Evolutionary conservation across 1,140 invertebrate species (phyloP).

Genomic region (Eumaeus atala): DNA sequence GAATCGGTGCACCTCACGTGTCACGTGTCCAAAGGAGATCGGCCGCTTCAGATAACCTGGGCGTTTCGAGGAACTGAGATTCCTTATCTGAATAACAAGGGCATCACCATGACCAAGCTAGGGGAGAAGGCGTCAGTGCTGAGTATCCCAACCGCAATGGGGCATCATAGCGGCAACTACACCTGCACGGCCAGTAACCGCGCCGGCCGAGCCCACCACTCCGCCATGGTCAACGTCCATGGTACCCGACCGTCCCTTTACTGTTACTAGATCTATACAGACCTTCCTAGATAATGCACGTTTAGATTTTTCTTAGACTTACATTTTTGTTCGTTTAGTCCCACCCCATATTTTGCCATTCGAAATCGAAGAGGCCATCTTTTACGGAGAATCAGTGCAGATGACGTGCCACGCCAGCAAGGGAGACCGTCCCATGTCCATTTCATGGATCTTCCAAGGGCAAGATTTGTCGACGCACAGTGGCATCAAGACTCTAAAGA

Average conservation of each 20-base stretch:
- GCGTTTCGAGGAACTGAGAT: slow-evolving; percentile 77
- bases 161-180: slow-evolving; percentile 84
- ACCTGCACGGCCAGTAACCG: slow-evolving; percentile 85
- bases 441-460: slow-evolving; percentile 83
- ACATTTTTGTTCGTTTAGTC: slow-evolving; percentile 75
- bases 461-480: slow-evolving; percentile 60
- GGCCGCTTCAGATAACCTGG: slow-evolving; percentile 77
- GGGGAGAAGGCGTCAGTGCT: slow-evolving; percentile 85
- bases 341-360: slow-evolving; percentile 83
- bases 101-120: slow-evolving; percentile 82
- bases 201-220: slow-evolving; percentile 80
- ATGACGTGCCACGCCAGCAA: slow-evolving; percentile 84
- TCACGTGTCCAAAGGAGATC: slow-evolving; percentile 82
- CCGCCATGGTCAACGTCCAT: slow-evolving; percentile 82
- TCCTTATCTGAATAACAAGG: slow-evolving; percentile 76
- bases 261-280: slow-evolving; percentile 32
- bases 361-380: slow-evolving; percentile 77
- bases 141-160: slow-evolving; percentile 83
- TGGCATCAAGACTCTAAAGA: slow-evolving; percentile 75
- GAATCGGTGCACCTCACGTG: slow-evolving; percentile 81
- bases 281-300: slow-evolving; percentile 61
- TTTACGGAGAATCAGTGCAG: slow-evolving; percentile 82
- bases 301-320: slow-evolving; percentile 65
- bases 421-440: slow-evolving; percentile 82
- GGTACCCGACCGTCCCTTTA: slow-evolving; percentile 76